phyloP scores from a whole-genome alignment of 2,113 vertebrate genomes.

The Pollimyrus isidori region DNA sequence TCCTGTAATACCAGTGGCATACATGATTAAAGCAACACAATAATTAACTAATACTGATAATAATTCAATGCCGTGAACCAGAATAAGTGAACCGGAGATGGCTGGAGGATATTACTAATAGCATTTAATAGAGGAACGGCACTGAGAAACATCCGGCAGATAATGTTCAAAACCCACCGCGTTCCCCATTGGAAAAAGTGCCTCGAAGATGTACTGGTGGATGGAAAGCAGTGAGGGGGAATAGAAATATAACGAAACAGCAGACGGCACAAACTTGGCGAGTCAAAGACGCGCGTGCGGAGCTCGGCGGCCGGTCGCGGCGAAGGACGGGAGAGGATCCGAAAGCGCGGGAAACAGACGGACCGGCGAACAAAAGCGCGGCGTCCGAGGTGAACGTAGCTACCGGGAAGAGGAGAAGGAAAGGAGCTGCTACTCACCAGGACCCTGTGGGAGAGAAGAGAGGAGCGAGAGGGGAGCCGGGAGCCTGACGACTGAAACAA shows the following conservation, averaged over 20 bases:
- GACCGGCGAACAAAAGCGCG: not conserved
- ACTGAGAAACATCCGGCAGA: not conserved
- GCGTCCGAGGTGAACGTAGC: not conserved
- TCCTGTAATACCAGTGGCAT: not conserved
- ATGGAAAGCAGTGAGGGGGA: not conserved
- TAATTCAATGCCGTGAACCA: not conserved
- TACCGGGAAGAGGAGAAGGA: not conserved
- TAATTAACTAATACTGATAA: not conserved
- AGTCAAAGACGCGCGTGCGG: not conserved
- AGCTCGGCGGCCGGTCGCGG: not conserved
- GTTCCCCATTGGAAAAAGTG: not conserved
- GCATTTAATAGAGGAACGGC: not conserved
- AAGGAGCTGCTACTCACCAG: constrained; percentile 31
- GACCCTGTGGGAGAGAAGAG: constrained; percentile 27
- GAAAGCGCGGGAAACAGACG: not conserved
- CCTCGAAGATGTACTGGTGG: not conserved
- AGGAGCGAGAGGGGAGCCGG: constrained; percentile 33
- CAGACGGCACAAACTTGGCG: not conserved
- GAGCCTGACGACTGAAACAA: constrained; percentile 33
- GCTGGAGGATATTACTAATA: not conserved
- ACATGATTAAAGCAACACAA: not conserved
- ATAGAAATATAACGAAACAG: not conserved
- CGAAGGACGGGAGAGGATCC: not conserved
- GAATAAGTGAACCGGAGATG: not conserved
- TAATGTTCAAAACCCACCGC: not conserved